Evolutionary conservation across 2,888 invertebrate species (phyloP).

Genomic region (Eupithecia tripunctaria): DNA sequence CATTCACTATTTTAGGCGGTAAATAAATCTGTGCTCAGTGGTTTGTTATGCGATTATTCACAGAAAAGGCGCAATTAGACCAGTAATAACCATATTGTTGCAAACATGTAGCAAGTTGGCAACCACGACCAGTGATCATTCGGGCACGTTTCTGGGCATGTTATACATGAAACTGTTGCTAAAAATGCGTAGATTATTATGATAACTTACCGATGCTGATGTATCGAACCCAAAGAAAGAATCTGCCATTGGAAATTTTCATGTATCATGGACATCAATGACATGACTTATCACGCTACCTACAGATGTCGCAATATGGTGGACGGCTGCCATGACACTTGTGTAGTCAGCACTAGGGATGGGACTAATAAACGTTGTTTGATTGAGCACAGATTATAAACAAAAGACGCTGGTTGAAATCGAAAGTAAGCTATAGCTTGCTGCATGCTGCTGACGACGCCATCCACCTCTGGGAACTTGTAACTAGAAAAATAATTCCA

Average conservation of each 20-base stretch:
- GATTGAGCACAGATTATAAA: neutral
- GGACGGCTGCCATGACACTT: conserved; percentile 74
- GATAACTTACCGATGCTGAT: conserved; percentile 88
- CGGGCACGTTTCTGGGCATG: conserved; percentile 45
- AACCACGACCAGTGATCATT: conserved; percentile 42
- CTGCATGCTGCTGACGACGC: too few relatives aligned
- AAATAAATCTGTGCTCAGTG: conserved; percentile 15
- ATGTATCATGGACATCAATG: conserved; percentile 86
- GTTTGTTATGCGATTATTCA: conserved; percentile 35
- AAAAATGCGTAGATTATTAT: conserved; percentile 47
- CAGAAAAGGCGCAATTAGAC: conserved; percentile 44
- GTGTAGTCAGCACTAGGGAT: conserved; percentile 40
- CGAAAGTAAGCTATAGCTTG: too few relatives aligned
- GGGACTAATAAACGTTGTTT: conserved; percentile 10
- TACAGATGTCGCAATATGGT: conserved; percentile 78
- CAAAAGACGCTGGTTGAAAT: too few relatives aligned
- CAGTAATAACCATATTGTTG: conserved; percentile 37
- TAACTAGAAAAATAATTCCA: too few relatives aligned
- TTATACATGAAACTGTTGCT: conserved; percentile 53
- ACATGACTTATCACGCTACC: conserved; percentile 87
- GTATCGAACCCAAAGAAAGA: conserved; percentile 94
- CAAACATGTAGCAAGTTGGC: conserved; percentile 69
- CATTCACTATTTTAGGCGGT: conserved; percentile 15
- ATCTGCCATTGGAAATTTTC: conserved; percentile 91
- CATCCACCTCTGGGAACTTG: too few relatives aligned